phyloP scores from a whole-genome alignment of 2,888 invertebrate genomes.

The Agapostemon virescens region DNA sequence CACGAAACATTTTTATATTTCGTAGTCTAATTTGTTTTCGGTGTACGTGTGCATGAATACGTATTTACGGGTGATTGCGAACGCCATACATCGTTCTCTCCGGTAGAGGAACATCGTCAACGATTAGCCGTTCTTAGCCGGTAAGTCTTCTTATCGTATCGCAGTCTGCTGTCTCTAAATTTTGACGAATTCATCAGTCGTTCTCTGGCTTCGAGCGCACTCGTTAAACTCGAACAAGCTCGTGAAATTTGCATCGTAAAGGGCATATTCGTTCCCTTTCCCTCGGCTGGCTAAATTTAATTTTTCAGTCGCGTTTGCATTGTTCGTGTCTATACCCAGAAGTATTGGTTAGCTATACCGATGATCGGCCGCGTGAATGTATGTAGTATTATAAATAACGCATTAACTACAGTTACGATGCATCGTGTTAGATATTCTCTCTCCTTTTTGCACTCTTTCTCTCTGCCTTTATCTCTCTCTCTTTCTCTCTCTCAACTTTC shows the following conservation, averaged over 20 bases:
- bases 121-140: slow-evolving; percentile 1
- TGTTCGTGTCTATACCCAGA: slow-evolving; percentile 1
- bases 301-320: slow-evolving; percentile 34
- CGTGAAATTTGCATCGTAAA: background rate
- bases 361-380: background rate
- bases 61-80: slow-evolving; percentile 26
- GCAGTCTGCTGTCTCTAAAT: background rate
- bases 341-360: slow-evolving; percentile 1
- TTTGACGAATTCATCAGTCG: background rate
- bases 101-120: slow-evolving; percentile 5
- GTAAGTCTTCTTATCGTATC: background rate
- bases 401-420: background rate
- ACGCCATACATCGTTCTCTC: background rate
- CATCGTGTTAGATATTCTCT: background rate
- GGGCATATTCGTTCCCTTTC: background rate
- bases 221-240: background rate
- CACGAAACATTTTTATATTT: slow-evolving; percentile 33
- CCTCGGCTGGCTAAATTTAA: slow-evolving; percentile 19
- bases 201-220: background rate
- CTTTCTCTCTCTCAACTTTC: background rate
- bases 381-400: slow-evolving; percentile 13
- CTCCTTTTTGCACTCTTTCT: background rate
- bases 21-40: slow-evolving; percentile 38
- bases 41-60: slow-evolving; percentile 19
- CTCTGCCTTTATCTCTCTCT: background rate